phyloP scores from a whole-genome alignment of 2,797 vertebrate genomes.

The Limnodromus scolopaceus region DNA sequence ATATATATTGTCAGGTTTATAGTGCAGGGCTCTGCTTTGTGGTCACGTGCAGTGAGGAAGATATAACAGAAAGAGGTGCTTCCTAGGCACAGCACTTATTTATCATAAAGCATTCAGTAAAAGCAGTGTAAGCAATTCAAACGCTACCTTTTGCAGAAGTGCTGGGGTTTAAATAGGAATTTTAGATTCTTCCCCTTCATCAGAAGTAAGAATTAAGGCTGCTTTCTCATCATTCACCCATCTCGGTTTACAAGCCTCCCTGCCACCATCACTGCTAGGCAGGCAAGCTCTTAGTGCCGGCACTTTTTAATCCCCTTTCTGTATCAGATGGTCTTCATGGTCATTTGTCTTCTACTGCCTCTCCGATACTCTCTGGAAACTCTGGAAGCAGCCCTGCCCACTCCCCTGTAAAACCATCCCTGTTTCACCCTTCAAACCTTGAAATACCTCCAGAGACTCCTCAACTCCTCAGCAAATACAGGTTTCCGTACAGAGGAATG shows the following conservation, averaged over 20 bases:
- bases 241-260: not conserved
- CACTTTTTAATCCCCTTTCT: not conserved
- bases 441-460: not conserved
- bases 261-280: not conserved
- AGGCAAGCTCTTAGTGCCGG: not conserved
- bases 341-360: not conserved
- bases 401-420: not conserved
- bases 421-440: not conserved
- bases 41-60: not conserved
- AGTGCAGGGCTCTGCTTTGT: not conserved
- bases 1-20: not conserved
- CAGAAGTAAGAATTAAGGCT: not conserved
- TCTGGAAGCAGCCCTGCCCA: not conserved
- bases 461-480: not conserved
- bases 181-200: not conserved
- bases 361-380: not conserved
- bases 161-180: not conserved
- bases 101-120: not conserved
- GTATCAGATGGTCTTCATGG: not conserved
- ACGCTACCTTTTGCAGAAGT: not conserved
- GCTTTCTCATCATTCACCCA: not conserved
- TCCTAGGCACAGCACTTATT: not conserved
- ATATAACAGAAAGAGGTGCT: not conserved
- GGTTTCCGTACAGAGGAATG: not conserved
- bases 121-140: not conserved